Evolutionary conservation across 2,797 vertebrate genomes (phyloP).

Genomic region (Bradypus variegatus): DNA sequence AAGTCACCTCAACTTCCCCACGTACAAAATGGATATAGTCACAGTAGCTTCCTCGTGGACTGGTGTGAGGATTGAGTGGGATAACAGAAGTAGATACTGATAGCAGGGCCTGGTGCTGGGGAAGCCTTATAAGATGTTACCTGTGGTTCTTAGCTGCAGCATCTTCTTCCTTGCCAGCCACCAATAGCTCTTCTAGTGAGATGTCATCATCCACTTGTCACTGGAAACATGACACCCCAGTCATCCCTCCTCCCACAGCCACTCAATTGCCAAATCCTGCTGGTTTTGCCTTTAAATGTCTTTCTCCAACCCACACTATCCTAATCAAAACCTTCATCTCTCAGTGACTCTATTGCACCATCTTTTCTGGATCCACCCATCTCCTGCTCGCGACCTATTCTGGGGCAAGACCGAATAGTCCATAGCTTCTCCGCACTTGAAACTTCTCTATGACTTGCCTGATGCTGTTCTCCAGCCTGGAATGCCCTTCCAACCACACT

Average conservation of each 20-base stretch:
- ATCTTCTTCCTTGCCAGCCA: too few relatives aligned
- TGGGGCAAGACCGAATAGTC: accelerated
- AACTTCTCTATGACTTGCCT: not conserved
- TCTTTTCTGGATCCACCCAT: not conserved
- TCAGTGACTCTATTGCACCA: not conserved
- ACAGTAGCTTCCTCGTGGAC: not conserved
- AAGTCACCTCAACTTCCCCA: not conserved
- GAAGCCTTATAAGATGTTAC: not conserved
- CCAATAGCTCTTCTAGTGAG: not conserved
- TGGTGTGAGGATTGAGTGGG: too few relatives aligned
- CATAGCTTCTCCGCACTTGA: not conserved
- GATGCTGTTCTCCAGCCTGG: not conserved
- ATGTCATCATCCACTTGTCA: not conserved
- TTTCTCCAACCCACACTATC: not conserved
- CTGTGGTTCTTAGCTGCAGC: not conserved
- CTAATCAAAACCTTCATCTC: not conserved
- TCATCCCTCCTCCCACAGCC: not conserved
- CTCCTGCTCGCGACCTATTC: not conserved
- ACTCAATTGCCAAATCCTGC: not conserved
- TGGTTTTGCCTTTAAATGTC: not conserved
- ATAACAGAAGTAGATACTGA: not conserved
- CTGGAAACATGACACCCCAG: not conserved
- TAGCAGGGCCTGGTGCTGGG: accelerated
- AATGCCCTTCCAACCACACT: not conserved
- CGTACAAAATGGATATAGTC: too few relatives aligned